Percentiles rank a stretch among this genome's conserved stretches.
phyloP scores from a whole-genome alignment of 2,113 vertebrate species.

The Albula glossodonta region DNA sequence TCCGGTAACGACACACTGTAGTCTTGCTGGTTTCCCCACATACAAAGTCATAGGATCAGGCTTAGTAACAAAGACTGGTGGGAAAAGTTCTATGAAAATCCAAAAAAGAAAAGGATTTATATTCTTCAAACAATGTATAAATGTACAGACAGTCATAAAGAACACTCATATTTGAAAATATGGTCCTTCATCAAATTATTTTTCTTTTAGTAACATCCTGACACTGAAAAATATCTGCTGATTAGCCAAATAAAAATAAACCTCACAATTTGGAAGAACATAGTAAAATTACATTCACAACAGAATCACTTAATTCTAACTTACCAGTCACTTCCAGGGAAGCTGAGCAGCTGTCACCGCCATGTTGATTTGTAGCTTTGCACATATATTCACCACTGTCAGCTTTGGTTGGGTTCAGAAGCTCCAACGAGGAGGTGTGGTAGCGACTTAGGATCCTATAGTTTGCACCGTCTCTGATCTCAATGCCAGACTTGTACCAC shows the following conservation, averaged over 20 bases:
- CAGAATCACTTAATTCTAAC: conserved; percentile 44
- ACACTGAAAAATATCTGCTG: too few relatives aligned
- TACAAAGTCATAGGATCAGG: conserved; percentile 89
- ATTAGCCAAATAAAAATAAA: background rate
- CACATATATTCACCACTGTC: conserved; percentile 91
- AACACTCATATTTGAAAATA: too few relatives aligned
- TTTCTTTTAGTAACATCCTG: too few relatives aligned
- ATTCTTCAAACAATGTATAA: background rate
- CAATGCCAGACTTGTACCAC: conserved; percentile 88
- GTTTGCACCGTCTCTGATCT: conserved; percentile 88
- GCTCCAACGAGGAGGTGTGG: conserved; percentile 81
- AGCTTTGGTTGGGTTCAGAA: conserved; percentile 79
- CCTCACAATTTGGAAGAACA: conserved; percentile 23
- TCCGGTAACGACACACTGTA: conserved; percentile 88
- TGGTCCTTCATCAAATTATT: too few relatives aligned
- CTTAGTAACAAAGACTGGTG: conserved; percentile 90
- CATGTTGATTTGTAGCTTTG: conserved; percentile 89
- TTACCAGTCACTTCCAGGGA: conserved; percentile 89
- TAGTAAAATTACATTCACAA: too few relatives aligned
- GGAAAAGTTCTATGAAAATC: conserved; percentile 91
- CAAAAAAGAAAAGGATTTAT: conserved; percentile 54
- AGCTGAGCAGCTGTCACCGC: conserved; percentile 86
- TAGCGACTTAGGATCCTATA: conserved; percentile 78
- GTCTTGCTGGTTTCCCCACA: conserved; percentile 86
- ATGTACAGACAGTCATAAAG: too few relatives aligned